Evolutionary conservation across 2,888 invertebrate genomes (phyloP), one percentile per base, ranked within the genome.

Genomic region (Melieria picta): DNA sequence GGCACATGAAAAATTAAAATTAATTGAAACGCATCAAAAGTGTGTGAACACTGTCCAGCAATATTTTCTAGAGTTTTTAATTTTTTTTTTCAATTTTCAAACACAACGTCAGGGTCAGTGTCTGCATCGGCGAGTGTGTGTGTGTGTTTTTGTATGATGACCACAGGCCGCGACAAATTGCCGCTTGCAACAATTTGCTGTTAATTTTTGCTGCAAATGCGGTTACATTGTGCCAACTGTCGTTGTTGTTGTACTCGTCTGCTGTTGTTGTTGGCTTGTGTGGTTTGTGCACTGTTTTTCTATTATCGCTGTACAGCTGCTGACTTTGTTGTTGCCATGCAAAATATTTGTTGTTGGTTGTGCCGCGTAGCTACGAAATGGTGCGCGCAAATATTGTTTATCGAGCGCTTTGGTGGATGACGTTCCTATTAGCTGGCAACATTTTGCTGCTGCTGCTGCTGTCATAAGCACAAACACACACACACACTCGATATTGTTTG

Each of bases 121-220:
- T 30, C 30, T 30, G 45, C 5, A 9, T 43, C n/a, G 3, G 7
- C 3, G 64, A 42, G 9, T 52, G 16, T 16, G 16, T 16, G 16
- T 58, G 57, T 57, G 13, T 11, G 57, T 58, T 55, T 55, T 30
- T 30, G 46, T 56, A 56, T 65, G 57, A 65, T 65, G 65, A 56
- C 57, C 57, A 46, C 65, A 65, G 57, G 55, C 57, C 47, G 57
- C 47, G 57, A 65, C 56, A 65, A 55, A 55, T 55, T 65, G 64
- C 55, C 64, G 57, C 65, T 47, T 65, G 65, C 65, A 55, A 46
- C 65, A 67, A 67, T 67, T 67, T 67, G 30, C 67, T 7, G 58
- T 67, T 65, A 65, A 65, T 65, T 65, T 65, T 65, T 65, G 30
- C 30, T 30, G 65, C 65, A 65, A 65, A 65, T 65, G 65, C 65